A percentile compares a stretch with the other conserved stretches of the same genome.
Evolutionary conservation across 2,113 vertebrate genomes (phyloP).

Genomic region (Kryptolebias marmoratus): DNA sequence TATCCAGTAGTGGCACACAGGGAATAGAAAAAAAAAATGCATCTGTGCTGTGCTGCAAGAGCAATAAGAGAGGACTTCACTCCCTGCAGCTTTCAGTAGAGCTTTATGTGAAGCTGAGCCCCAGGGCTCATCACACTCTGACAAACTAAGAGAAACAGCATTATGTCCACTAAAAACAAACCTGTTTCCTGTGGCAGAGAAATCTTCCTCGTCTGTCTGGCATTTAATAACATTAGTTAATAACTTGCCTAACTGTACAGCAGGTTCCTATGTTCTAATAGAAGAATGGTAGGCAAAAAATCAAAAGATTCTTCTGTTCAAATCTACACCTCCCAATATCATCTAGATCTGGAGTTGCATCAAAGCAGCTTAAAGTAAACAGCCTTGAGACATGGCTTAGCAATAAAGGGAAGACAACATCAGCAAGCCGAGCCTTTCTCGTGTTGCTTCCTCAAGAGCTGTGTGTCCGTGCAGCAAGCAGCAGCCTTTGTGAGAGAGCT

Average conservation of each 20-base stretch:
- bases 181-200: slow-evolving; percentile 31
- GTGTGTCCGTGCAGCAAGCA: slow-evolving; percentile 60
- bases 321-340: slow-evolving; percentile 58
- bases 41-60: slow-evolving; percentile 47
- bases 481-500: slow-evolving; percentile 74
- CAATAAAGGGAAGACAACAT: slow-evolving; percentile 60
- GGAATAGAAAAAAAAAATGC: slow-evolving; percentile 61
- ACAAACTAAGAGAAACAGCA: slow-evolving; percentile 40
- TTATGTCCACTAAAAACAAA: slow-evolving; percentile 45
- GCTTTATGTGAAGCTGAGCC: slow-evolving; percentile 62
- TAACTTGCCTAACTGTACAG: slow-evolving; percentile 24
- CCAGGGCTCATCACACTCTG: slow-evolving; percentile 53
- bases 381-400: slow-evolving; percentile 63
- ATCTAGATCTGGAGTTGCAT: slow-evolving; percentile 66
- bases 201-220: slow-evolving; percentile 10
- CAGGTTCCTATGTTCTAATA: slow-evolving; percentile 11
- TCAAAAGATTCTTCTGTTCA: slow-evolving; percentile 38
- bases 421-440: slow-evolving; percentile 53
- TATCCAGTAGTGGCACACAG: slow-evolving; percentile 58
- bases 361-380: slow-evolving; percentile 68
- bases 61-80: slow-evolving; percentile 63
- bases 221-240: slow-evolving; percentile 43
- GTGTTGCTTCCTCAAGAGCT: slow-evolving; percentile 65
- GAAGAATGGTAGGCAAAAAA: slow-evolving; percentile 31
- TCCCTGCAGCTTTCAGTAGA: slow-evolving; percentile 57